Evolutionary conservation across 2,888 invertebrate species (phyloP).

Genomic region (Epirrhoe tristata): DNA sequence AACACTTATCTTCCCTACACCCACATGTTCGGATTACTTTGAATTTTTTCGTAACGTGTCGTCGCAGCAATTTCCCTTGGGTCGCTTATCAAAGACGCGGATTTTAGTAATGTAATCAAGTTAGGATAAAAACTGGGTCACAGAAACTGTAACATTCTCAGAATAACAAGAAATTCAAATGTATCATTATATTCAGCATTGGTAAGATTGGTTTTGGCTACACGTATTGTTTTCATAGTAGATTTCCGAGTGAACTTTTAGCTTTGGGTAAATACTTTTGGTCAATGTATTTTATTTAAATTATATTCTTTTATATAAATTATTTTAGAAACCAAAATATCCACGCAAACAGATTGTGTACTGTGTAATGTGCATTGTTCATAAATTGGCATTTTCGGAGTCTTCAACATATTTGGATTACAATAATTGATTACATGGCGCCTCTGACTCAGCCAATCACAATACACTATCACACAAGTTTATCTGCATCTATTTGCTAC

Average conservation of each 20-base stretch:
- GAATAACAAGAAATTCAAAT: conserved; percentile 10
- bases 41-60: conserved; percentile 6
- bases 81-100: conserved; percentile 12
- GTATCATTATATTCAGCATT: neutral
- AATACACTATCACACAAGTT: conserved; percentile 22
- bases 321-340: too few species aligned
- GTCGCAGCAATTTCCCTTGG: conserved; percentile 2
- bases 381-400: too few species aligned
- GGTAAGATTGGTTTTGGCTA: neutral
- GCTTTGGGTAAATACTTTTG: too few species aligned
- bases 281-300: too few species aligned
- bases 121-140: conserved; percentile 23
- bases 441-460: conserved; percentile 1
- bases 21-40: neutral
- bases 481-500: conserved; percentile 37
- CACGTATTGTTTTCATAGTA: neutral
- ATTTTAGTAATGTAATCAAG: conserved; percentile 22
- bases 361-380: too few species aligned
- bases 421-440: neutral
- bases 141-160: conserved; percentile 15
- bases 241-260: too few species aligned
- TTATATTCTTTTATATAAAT: too few species aligned
- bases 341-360: too few species aligned
- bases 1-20: neutral
- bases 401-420: too few species aligned